Evolutionary conservation across 2,888 invertebrate species (phyloP), one percentile per base, ranked within the genome.

Genomic region (Plagodis dolabraria): DNA sequence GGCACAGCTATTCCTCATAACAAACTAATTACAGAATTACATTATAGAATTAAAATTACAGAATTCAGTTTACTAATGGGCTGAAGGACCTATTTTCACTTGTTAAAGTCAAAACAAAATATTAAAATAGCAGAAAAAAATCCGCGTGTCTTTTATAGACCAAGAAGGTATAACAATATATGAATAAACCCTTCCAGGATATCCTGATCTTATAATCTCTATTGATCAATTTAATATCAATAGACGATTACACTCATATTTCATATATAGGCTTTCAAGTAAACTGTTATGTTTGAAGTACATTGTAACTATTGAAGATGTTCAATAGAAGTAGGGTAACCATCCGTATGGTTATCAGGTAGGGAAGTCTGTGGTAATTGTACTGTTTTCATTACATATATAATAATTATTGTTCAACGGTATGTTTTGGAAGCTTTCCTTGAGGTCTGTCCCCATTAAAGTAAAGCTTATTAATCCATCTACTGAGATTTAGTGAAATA

Each of bases 201-300:
- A 22, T 22, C 22, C 22, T 22, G 22, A 22, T 7, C 0, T 9
- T 47, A 43, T 50, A 57, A 57, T 56, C 56, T 43, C 7, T 40
- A 55, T 44, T 46, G 48, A 58, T 62, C 48, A 47, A 55, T 58
- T 58, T 62, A 58, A 62, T 62, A 62, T 63, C 58, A 58, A 63
- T 47, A 47, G 51, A 38, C 55, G 63, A 58, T 59, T 49, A 49
- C 58, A 56, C 52, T 58, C 52, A 58, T 44, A 48, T 48, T 49
- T 46, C 63, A 63, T 63, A 22, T 22, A 22, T 62, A 56, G 55
- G 58, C 55, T 52, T 55, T 52, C 63, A 63, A 55, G 63, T 63
- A 56, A 55, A 57, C 59, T 44, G 53, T 56, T 53, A 63, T 59
- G 53, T 59, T 59, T 63, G 53, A 56, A 59, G 63, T 40, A 48